A percentile compares a stretch with the other conserved stretches of the same genome.
phyloP scores from a whole-genome alignment of 2,113 vertebrate species.

The Brachyhypopomus gauderio region DNA sequence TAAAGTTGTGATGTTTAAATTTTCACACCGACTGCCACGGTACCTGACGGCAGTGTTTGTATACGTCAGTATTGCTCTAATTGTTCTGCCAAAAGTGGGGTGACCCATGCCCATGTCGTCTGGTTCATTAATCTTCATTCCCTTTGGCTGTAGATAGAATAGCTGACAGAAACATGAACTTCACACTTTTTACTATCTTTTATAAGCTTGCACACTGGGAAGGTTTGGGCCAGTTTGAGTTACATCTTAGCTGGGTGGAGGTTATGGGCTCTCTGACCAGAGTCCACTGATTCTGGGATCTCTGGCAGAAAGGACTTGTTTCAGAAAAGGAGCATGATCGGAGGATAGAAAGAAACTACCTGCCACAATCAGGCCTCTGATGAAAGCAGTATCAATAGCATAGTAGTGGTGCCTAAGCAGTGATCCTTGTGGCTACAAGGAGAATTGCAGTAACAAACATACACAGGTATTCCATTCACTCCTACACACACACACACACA shows the following conservation, averaged over 20 bases:
- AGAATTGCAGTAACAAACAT: conserved; percentile 13
- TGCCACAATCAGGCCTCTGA: not conserved
- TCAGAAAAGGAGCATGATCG: not conserved
- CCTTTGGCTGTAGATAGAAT: conserved; percentile 39
- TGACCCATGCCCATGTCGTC: conserved; percentile 7
- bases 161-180: conserved; percentile 17
- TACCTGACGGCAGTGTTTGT: conserved; percentile 36
- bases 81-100: conserved; percentile 49
- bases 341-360: not conserved
- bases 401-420: conserved; percentile 3
- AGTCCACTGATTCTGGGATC: conserved; percentile 3
- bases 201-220: not conserved
- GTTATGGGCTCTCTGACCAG: not conserved
- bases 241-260: conserved; percentile 17
- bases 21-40: conserved; percentile 36
- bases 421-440: conserved; percentile 5
- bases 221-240: not conserved
- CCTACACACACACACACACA: not conserved
- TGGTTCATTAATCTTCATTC: conserved; percentile 36
- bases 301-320: not conserved
- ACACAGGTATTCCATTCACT: not conserved
- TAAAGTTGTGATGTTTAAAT: conserved; percentile 67
- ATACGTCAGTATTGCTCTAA: conserved; percentile 43
- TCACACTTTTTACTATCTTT: not conserved
- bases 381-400: conserved; percentile 6